These are phyloP conservation scores for Calephelis nemesis DNA, from an alignment of 1,140 invertebrate genomes.

Conservation along the genomic window DNA sequence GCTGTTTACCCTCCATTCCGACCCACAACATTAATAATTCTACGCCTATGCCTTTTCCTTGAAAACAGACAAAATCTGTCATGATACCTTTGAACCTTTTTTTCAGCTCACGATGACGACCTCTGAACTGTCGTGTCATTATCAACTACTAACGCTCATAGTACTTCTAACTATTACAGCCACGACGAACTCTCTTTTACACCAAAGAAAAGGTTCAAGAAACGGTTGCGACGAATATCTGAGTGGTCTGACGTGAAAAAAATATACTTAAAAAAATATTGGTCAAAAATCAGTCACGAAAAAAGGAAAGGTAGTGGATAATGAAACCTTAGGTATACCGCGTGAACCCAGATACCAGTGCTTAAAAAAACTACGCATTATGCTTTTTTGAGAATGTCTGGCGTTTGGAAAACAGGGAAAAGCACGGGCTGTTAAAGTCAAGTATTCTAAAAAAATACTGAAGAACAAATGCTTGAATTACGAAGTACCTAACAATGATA, in stretches of 20 bases:
- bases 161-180: background rate
- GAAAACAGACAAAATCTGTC: no score
- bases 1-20: no score
- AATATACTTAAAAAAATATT: slow-evolving; percentile 2
- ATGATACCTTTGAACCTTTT: no score
- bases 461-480: background rate
- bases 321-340: no score
- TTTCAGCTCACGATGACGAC: no score
- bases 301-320: no score
- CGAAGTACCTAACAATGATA: background rate
- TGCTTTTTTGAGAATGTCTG: no score
- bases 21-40: no score
- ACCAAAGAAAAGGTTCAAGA: slow-evolving; percentile 2
- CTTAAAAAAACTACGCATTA: no score
- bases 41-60: no score
- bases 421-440: slow-evolving; percentile 9
- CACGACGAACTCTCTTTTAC: background rate
- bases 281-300: slow-evolving; percentile 11
- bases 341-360: no score
- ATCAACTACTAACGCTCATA: background rate
- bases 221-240: slow-evolving; percentile 6
- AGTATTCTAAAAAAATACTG: slow-evolving; percentile 6
- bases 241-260: slow-evolving; percentile 15
- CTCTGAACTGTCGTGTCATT: background rate
- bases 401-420: background rate